Evolutionary conservation across 2,113 vertebrate species (phyloP).

Genomic region (Alaudala cheleensis): DNA sequence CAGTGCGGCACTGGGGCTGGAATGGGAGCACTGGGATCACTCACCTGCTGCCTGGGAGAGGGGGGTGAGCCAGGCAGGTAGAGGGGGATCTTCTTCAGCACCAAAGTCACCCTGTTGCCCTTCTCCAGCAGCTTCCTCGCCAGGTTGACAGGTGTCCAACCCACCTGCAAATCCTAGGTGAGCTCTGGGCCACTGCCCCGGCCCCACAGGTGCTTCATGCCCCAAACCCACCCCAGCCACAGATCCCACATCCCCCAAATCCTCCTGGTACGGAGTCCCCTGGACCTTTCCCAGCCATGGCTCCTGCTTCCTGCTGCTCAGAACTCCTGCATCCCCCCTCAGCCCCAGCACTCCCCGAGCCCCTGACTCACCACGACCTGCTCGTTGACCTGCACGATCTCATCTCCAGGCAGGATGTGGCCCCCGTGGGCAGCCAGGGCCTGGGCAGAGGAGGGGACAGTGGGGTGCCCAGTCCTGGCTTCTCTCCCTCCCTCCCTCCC

Average conservation of each 20-base stretch:
- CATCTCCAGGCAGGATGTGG: slow-evolving; percentile 85
- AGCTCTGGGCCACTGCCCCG: accelerated
- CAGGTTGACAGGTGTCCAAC: slow-evolving; percentile 85
- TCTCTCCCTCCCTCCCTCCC: not conserved
- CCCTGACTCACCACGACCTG: slow-evolving; percentile 89
- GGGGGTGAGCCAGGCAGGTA: not conserved
- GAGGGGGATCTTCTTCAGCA: slow-evolving; percentile 86
- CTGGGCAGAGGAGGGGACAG: slow-evolving; percentile 27
- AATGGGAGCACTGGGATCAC: not conserved
- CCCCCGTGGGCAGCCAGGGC: slow-evolving; percentile 55
- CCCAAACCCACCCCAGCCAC: not conserved
- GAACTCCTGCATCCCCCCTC: not conserved
- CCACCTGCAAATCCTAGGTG: slow-evolving; percentile 77
- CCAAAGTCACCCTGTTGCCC: slow-evolving; percentile 72
- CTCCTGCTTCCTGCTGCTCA: not conserved
- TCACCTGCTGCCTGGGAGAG: not conserved
- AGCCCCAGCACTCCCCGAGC: not conserved
- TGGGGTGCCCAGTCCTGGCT: accelerated
- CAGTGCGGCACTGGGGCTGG: not conserved
- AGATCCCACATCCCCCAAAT: too few relatives aligned
- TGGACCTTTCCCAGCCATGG: not conserved
- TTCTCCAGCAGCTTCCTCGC: slow-evolving; percentile 84
- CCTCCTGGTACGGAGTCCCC: not conserved
- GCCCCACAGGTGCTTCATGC: accelerated
- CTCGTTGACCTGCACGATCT: slow-evolving; percentile 91